phyloP scores from a whole-genome alignment of 2,888 invertebrate species.

The Alloplasta piceator region DNA sequence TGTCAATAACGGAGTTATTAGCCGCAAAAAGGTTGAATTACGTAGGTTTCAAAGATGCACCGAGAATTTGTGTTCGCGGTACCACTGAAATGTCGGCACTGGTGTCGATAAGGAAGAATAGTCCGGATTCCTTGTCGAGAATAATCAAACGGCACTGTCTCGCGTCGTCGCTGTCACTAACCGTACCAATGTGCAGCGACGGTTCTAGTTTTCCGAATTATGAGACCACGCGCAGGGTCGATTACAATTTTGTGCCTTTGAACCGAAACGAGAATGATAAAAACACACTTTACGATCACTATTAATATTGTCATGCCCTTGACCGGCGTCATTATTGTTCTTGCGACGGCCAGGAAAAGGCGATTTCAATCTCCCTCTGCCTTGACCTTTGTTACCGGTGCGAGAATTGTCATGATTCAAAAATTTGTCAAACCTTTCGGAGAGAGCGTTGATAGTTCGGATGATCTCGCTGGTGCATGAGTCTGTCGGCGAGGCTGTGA shows the following conservation, averaged over 20 bases:
- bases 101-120: too few species aligned
- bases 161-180: background rate
- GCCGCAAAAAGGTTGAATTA: too few species aligned
- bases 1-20: too few species aligned
- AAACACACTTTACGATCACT: too few species aligned
- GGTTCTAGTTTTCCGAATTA: background rate
- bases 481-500: background rate
- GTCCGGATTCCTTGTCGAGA: slow-evolving; percentile 19
- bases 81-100: too few species aligned
- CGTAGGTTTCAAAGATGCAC: too few species aligned
- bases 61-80: too few species aligned
- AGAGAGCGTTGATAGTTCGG: background rate
- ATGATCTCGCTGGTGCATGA: background rate
- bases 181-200: background rate
- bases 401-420: background rate
- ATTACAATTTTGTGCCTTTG: background rate
- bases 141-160: slow-evolving; percentile 19
- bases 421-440: slow-evolving; percentile 1
- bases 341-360: background rate
- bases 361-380: background rate
- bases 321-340: slow-evolving; percentile 8
- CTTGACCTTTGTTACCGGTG: background rate
- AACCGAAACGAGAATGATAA: background rate
- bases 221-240: background rate
- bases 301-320: too few species aligned